These are phyloP conservation scores for Acheta domesticus DNA, from an alignment of 2,888 invertebrate species.

Conservation along the genomic window DNA sequence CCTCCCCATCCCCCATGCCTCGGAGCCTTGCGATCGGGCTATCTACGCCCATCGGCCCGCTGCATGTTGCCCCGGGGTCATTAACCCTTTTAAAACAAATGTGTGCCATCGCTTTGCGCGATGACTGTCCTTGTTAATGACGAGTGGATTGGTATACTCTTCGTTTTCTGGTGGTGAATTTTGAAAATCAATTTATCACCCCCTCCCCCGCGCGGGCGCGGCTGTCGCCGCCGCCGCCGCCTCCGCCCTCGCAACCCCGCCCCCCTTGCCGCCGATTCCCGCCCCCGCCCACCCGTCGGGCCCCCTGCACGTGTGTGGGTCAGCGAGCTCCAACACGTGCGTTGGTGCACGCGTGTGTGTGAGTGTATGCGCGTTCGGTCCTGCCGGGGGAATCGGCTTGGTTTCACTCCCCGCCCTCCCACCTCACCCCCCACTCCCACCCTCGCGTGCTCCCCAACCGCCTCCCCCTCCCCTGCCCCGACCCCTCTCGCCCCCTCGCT, in stretches of 20 bases:
- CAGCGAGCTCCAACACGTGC: not conserved
- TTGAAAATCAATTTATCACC: slow-evolving; percentile 38
- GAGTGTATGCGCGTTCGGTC: not conserved
- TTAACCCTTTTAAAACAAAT: slow-evolving; percentile 10
- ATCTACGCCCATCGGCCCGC: not conserved
- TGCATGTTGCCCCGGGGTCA: slow-evolving; percentile 4
- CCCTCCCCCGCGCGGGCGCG: slow-evolving; percentile 29
- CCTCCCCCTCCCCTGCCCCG: not conserved
- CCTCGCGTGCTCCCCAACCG: slow-evolving; percentile 19
- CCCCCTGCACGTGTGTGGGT: not conserved
- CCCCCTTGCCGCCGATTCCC: slow-evolving; percentile 18
- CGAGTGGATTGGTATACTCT: slow-evolving; percentile 36
- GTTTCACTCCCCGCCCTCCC: not conserved
- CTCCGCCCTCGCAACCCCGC: slow-evolving; percentile 20
- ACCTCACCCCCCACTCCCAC: slow-evolving; percentile 21
- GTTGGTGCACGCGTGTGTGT: not conserved
- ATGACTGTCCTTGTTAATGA: slow-evolving; percentile 31
- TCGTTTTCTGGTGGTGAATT: slow-evolving; percentile 37
- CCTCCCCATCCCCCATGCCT: not conserved
- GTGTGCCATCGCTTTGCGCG: slow-evolving; percentile 11
- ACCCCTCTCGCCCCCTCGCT: slow-evolving; percentile 18
- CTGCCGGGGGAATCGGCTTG: slow-evolving; percentile 12
- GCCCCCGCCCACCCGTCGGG: not conserved
- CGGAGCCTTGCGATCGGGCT: not conserved
- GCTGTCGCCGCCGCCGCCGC: slow-evolving; percentile 3